These are phyloP conservation scores for Notolabrus celidotus DNA, from an alignment of 2,797 vertebrate genomes.

Conservation along the genomic window DNA sequence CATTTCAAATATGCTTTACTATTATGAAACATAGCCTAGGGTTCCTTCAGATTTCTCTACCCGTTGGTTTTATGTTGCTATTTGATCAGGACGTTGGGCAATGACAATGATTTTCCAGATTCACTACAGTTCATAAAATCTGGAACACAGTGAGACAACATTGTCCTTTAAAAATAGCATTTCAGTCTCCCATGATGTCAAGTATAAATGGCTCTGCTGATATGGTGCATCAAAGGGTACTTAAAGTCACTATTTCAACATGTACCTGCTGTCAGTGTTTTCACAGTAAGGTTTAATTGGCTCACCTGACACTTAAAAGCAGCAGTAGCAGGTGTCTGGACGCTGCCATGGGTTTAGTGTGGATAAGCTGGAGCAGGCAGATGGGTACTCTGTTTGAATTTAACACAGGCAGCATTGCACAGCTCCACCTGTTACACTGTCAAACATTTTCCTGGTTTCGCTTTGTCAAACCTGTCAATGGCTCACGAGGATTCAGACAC, in stretches of 20 bases:
- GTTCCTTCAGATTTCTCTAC: no score
- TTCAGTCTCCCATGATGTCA: no score
- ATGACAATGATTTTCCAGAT: no score
- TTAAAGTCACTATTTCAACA: neutral
- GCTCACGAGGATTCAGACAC: neutral
- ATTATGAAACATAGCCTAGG: no score
- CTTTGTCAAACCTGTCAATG: slow-evolving; percentile 19
- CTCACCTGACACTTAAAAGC: slow-evolving; percentile 53
- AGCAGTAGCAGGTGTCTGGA: slow-evolving; percentile 52
- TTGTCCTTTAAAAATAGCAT: neutral
- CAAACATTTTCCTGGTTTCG: slow-evolving; percentile 26
- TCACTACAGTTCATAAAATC: no score
- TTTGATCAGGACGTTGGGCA: no score
- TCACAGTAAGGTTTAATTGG: slow-evolving; percentile 32
- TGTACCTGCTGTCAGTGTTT: slow-evolving; percentile 4
- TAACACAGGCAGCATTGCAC: slow-evolving; percentile 37
- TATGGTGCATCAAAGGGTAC: neutral
- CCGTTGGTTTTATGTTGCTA: no score
- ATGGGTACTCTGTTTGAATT: slow-evolving; percentile 56
- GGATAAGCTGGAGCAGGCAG: slow-evolving; percentile 72
- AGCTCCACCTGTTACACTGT: slow-evolving; percentile 56
- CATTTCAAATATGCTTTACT: no score
- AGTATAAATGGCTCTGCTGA: neutral
- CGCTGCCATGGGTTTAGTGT: slow-evolving; percentile 65
- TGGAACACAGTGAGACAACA: neutral